Conservation (phyloP, 2,113 vertebrate genomes). For the Trematomus loennbergii region DNA sequence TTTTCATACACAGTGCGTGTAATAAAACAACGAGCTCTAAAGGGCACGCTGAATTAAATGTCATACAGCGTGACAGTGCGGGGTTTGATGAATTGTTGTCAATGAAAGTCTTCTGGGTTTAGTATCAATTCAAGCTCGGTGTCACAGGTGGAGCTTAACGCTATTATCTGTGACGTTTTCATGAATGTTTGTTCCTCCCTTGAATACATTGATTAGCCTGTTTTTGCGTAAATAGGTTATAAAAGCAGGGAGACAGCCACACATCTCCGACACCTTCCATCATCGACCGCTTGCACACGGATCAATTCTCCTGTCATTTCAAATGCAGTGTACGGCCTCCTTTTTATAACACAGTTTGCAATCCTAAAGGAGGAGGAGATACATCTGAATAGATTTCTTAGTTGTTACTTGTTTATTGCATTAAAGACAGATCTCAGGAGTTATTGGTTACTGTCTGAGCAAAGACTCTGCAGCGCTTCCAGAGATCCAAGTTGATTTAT, state of each 20-base stretch:
- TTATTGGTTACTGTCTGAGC: too few relatives aligned
- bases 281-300: background rate
- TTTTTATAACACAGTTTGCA: background rate
- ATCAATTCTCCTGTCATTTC: conserved; percentile 11
- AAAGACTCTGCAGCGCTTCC: background rate
- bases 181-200: background rate
- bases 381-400: background rate
- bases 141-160: background rate
- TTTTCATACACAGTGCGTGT: background rate
- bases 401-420: too few relatives aligned
- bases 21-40: conserved; percentile 53
- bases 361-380: background rate
- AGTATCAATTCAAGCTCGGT: background rate
- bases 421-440: background rate
- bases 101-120: conserved; percentile 1
- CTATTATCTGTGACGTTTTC: conserved; percentile 12
- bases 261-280: conserved; percentile 3
- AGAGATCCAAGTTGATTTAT: background rate
- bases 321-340: conserved; percentile 3
- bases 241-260: background rate
- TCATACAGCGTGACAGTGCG: conserved; percentile 42
- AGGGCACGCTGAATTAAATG: conserved; percentile 71
- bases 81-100: conserved; percentile 16
- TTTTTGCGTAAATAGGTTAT: background rate
- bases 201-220: background rate